Evolutionary conservation across 2,888 invertebrate species (phyloP).

Genomic region (Apotomis turbidana): DNA sequence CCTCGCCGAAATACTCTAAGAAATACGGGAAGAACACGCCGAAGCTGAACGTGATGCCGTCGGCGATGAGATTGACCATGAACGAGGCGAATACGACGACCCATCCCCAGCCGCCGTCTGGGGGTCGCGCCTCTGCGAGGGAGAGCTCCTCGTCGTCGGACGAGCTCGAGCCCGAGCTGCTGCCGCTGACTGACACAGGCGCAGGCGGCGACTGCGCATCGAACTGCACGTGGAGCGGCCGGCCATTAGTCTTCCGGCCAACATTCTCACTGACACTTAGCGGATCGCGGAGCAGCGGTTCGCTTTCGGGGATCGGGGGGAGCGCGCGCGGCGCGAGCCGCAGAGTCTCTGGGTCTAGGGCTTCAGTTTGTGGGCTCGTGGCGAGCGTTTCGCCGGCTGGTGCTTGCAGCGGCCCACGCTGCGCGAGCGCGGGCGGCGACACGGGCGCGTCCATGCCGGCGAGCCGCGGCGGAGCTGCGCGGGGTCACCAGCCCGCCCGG

Average conservation of each 20-base stretch:
- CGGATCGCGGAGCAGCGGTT: slow-evolving; percentile 67
- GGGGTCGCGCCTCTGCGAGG: slow-evolving; percentile 87
- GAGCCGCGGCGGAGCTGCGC: slow-evolving; percentile 71
- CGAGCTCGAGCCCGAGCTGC: slow-evolving; percentile 81
- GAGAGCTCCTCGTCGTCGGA: slow-evolving; percentile 86
- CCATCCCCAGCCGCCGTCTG: slow-evolving; percentile 97
- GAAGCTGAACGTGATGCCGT: slow-evolving; percentile 96
- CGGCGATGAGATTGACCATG: slow-evolving; percentile 94
- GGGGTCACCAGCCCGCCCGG: slow-evolving; percentile 73
- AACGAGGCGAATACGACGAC: slow-evolving; percentile 95
- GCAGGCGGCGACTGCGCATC: slow-evolving; percentile 77
- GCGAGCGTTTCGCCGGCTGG: slow-evolving; percentile 74
- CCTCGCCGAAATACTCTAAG: slow-evolving; percentile 91
- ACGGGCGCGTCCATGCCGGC: slow-evolving; percentile 77
- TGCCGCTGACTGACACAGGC: slow-evolving; percentile 65
- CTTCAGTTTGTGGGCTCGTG: slow-evolving; percentile 60
- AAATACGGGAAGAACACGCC: slow-evolving; percentile 95
- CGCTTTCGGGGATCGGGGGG: slow-evolving; percentile 72
- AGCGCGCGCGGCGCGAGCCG: slow-evolving; percentile 70
- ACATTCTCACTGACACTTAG: slow-evolving; percentile 56
- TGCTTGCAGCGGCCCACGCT: slow-evolving; percentile 75
- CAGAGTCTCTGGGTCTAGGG: slow-evolving; percentile 70
- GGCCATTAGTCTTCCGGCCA: slow-evolving; percentile 64
- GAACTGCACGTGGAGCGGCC: slow-evolving; percentile 85
- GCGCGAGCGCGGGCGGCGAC: slow-evolving; percentile 72